These are phyloP conservation scores for Hirundichthys speculiger DNA, from an alignment of 2,113 vertebrate genomes.

Conservation along the genomic window DNA sequence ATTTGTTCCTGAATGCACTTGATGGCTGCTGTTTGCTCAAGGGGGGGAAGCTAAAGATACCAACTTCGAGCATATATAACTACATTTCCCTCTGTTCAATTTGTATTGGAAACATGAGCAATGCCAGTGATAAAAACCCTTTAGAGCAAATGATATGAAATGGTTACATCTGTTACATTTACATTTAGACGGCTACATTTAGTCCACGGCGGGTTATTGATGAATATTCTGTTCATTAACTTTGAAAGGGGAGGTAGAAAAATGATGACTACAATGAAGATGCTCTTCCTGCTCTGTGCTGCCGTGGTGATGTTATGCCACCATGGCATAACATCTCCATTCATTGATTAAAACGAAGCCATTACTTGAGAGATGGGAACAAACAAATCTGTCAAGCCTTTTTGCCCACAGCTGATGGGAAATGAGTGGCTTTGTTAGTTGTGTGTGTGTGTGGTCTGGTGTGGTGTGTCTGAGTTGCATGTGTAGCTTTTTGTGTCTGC, in stretches of 20 bases:
- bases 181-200: not conserved
- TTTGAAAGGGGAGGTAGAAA: slow-evolving; percentile 46
- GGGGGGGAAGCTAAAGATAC: no score
- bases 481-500: slow-evolving; percentile 27
- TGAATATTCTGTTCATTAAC: slow-evolving; percentile 36
- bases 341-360: slow-evolving; percentile 42
- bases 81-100: not conserved
- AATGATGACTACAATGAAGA: slow-evolving; percentile 29
- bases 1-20: no score
- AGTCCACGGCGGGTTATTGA: slow-evolving; percentile 17
- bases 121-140: not conserved
- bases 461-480: slow-evolving; percentile 48
- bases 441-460: slow-evolving; percentile 33
- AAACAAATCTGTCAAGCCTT: slow-evolving; percentile 31
- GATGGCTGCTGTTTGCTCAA: no score
- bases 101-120: not conserved
- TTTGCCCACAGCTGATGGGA: slow-evolving; percentile 32
- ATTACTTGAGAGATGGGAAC: slow-evolving; percentile 19
- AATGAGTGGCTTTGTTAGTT: slow-evolving; percentile 17
- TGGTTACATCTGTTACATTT: slow-evolving; percentile 40
- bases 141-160: slow-evolving; percentile 44
- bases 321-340: slow-evolving; percentile 5
- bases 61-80: no score
- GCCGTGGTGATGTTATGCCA: no score
- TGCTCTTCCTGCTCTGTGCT: not conserved